Percentiles rank a stretch among this genome's conserved stretches.
Conservation (phyloP, 2,888 invertebrate species). For the Coenonympha glycerion region DNA sequence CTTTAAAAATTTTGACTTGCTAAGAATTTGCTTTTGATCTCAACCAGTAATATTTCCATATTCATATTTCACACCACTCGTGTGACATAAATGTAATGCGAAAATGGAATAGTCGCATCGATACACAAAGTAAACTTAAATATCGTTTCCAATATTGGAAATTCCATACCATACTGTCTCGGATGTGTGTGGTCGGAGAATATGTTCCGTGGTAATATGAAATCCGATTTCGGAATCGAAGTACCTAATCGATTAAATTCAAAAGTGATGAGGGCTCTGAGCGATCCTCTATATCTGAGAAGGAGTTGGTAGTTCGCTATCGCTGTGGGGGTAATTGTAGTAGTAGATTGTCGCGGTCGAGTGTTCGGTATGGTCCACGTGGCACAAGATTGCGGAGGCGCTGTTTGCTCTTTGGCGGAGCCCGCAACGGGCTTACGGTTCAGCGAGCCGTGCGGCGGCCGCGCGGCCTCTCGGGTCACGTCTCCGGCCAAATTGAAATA, state of each 20-base stretch:
- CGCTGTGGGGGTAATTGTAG: conserved; percentile 58
- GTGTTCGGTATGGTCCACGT: conserved; percentile 69
- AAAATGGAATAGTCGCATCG: conserved; percentile 4
- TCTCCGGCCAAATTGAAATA: conserved; percentile 75
- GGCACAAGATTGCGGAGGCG: conserved; percentile 74
- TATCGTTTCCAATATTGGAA: conserved; percentile 23
- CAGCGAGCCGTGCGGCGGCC: conserved; percentile 69
- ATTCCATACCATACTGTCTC: conserved; percentile 27
- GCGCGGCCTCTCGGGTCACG: conserved; percentile 70
- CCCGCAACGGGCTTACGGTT: conserved; percentile 70
- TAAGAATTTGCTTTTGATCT: background rate
- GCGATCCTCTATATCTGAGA: conserved; percentile 12
- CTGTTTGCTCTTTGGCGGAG: conserved; percentile 74
- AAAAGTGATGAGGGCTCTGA: conserved; percentile 17
- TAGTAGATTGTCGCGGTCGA: conserved; percentile 67
- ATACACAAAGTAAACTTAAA: conserved; percentile 12
- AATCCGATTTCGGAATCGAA: conserved; percentile 22
- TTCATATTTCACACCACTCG: background rate
- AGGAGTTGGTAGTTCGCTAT: conserved; percentile 19
- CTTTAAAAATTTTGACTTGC: background rate
- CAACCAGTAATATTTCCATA: background rate
- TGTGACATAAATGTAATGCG: background rate
- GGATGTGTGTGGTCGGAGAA: conserved; percentile 17
- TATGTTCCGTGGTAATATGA: conserved; percentile 26
- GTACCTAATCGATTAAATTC: conserved; percentile 26